Evolutionary conservation across 2,797 vertebrate species (phyloP), one percentile per base, ranked within the genome.

Genomic region (Xenopus petersii): DNA sequence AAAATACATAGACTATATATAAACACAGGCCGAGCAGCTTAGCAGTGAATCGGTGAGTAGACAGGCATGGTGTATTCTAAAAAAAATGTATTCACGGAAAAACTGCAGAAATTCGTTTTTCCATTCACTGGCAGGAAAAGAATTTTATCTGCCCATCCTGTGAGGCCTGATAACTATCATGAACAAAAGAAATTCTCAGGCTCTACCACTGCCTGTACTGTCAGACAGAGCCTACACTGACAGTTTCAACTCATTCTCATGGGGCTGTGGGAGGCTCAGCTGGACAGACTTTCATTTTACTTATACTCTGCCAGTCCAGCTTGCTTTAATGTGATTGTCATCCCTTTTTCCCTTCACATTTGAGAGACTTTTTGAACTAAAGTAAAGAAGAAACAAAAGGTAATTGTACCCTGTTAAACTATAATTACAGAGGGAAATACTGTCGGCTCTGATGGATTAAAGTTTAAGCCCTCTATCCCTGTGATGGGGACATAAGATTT

Each of bases 91-190:
- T 42, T 42, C 1, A 51, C 3, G 15, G 10, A 51, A 51, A 21
- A 10, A 9, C 49, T 12, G 49, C 49, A 51, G 49, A 51, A 51
- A 51, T 15, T 12, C 15, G 49, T 51, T 56, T 56, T 56, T 56
- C 54, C n/a, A 16, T 56, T 60, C 58, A 60, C 17, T 60, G 17
- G 24, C 58, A 60, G 55, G 55, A 56, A 17, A 56, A 17, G n/a
- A 51, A 51, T 42, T 42, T 42, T 42, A 10, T 59, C 71, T 48
- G 21, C 42, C 42, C 72, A 74, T 74, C 64, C 64, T 67, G 64
- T 60, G 46, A 30, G 64, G 46, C 64, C 55, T 61, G 72, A 74
- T 67, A 67, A 67, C 72, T 15, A 24, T 17, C 10, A 33, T 51
- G 48, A 55, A 59, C 21, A 48, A 58, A 24, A 36, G 60, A 30